Evolutionary conservation across 2,113 vertebrate species (phyloP).

Genomic region (Tragelaphus scriptus): DNA sequence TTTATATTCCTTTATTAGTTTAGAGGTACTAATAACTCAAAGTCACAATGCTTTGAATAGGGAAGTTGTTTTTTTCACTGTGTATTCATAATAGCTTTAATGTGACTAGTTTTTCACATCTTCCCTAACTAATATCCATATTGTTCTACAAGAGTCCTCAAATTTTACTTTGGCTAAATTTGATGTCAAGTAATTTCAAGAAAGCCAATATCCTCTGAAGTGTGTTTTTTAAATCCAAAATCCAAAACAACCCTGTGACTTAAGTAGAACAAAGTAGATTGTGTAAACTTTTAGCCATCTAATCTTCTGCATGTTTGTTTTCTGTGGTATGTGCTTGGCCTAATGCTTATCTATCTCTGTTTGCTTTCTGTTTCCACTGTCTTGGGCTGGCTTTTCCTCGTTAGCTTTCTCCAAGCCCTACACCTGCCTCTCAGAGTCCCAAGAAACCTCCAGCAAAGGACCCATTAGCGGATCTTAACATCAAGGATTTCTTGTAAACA

Average conservation of each 20-base stretch:
- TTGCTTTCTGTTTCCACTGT: slow-evolving; percentile 73
- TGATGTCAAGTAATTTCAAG: slow-evolving; percentile 27
- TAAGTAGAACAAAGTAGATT: slow-evolving; percentile 19
- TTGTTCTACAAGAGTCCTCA: slow-evolving; percentile 37
- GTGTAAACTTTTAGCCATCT: slow-evolving; percentile 20
- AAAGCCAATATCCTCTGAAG: background rate
- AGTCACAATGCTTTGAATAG: slow-evolving; percentile 22
- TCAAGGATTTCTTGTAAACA: slow-evolving; percentile 99
- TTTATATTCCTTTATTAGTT: slow-evolving; percentile 28
- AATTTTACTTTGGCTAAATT: slow-evolving; percentile 23
- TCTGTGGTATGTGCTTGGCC: slow-evolving; percentile 54
- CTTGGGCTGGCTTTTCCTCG: slow-evolving; percentile 55
- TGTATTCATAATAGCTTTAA: background rate
- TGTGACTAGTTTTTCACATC: background rate
- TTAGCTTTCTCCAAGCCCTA: slow-evolving; percentile 95
- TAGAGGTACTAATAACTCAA: slow-evolving; percentile 37
- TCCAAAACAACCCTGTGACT: background rate
- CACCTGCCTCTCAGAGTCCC: slow-evolving; percentile 92
- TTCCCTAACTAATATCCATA: background rate
- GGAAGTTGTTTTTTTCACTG: background rate
- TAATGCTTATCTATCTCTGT: slow-evolving; percentile 74
- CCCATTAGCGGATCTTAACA: slow-evolving; percentile 98
- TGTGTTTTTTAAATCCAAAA: background rate
- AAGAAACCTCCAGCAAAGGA: slow-evolving; percentile 99
- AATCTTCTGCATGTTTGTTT: slow-evolving; percentile 49